A percentile compares a stretch with the other conserved stretches of the same genome.
phyloP scores from a whole-genome alignment of 2,797 vertebrate genomes.

The Ptychadena robeensis region DNA sequence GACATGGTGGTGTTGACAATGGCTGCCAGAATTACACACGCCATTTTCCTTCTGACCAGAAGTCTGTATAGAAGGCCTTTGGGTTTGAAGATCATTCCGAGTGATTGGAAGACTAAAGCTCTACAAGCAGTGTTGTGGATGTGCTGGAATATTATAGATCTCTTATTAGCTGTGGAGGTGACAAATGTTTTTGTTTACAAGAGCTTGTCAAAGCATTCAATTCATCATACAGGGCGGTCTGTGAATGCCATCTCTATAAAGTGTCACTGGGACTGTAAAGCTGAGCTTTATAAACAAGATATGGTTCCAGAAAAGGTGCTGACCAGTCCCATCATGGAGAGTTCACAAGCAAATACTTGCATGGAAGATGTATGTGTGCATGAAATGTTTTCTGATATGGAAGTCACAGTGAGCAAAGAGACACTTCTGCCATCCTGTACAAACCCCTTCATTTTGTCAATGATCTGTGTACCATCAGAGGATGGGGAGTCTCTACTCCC shows the following conservation, averaged over 20 bases:
- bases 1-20: constrained; percentile 41
- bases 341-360: background rate
- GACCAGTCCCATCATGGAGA: background rate
- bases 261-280: background rate
- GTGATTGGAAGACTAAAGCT: constrained; percentile 7
- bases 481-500: background rate
- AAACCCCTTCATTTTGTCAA: constrained; percentile 40
- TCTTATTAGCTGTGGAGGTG: constrained; percentile 10
- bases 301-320: background rate
- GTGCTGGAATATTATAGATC: background rate
- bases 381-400: background rate
- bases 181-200: background rate
- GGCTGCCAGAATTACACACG: constrained; percentile 28
- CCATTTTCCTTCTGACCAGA: constrained; percentile 2
- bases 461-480: constrained; percentile 43
- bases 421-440: background rate
- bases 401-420: background rate
- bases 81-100: constrained; percentile 10
- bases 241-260: constrained; percentile 11
- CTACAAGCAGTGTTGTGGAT: background rate
- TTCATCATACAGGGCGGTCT: background rate
- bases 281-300: background rate
- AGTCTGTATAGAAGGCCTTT: constrained; percentile 14
- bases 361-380: background rate
- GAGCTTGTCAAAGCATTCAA: background rate